Conservation (phyloP, 2,797 vertebrate genomes). For the Nyctalus aviator region DNA sequence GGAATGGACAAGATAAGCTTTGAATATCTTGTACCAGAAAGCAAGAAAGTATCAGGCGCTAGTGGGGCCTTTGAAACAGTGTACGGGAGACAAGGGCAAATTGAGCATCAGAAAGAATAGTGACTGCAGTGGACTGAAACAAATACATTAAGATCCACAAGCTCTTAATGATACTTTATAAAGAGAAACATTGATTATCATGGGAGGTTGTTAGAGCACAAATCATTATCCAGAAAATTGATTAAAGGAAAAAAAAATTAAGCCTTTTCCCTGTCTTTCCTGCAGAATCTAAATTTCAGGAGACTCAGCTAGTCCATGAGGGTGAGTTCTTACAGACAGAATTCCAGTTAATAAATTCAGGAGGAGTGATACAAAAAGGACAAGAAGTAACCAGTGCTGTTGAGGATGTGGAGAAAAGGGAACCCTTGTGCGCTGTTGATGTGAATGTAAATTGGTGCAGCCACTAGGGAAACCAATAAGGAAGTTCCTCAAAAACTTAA, state of each 20-base stretch:
- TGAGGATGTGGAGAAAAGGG: background rate
- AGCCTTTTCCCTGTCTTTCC: background rate
- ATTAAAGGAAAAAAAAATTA: background rate
- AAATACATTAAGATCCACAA: background rate
- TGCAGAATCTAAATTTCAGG: background rate
- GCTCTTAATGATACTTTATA: conserved; percentile 16
- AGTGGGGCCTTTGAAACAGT: background rate
- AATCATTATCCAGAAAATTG: background rate
- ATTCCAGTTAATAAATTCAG: conserved; percentile 44
- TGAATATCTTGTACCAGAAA: conserved; percentile 14
- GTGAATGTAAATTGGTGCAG: background rate
- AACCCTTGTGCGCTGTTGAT: background rate
- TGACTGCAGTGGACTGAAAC: background rate
- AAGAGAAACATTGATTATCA: conserved; percentile 26
- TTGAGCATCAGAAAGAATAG: background rate
- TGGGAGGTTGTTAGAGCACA: background rate
- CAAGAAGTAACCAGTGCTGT: background rate
- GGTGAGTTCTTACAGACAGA: background rate
- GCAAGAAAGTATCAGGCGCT: background rate
- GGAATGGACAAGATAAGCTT: background rate
- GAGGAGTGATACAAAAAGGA: background rate
- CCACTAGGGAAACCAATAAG: background rate
- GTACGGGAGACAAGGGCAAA: background rate
- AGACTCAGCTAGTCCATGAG: background rate
- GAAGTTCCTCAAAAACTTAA: background rate